Base-by-base conservation (phyloP, 2,888 invertebrate species). In the Machimus rusticus region DNA sequence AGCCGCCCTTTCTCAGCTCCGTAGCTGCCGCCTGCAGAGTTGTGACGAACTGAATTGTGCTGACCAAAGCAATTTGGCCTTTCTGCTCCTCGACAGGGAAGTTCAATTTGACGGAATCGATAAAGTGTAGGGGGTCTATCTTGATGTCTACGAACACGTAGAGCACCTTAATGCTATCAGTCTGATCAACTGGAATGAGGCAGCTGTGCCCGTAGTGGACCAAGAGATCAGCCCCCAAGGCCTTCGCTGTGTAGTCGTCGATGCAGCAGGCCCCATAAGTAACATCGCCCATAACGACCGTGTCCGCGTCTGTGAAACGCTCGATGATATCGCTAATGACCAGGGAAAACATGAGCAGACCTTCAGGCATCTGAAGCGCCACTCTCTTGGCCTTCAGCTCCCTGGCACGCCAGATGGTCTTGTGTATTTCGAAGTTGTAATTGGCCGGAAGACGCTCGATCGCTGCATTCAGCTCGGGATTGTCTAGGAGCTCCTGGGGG, bases 261-360 rank as follows among this genome's bases (percentile, higher is more conserved):
- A 99, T 96, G 92, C 99, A 99, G 92, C 99, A 99, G 0, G 99
- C 99, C 55, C 99, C 99, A 91, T 99, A 99, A 0, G 99, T 99
- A 19, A 99, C 99, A 93, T 99, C 99, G 8, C 98, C 99, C 98
- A 99, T 98, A 89, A 99, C 98, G 79, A 99, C 95, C 0, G 97
- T 96, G 90, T 99, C 98, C 2, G 97, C 98, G 51, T 95, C 95
- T 1, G 98, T 97, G 91, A 98, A 98, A 86, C 95, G 94, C 92
- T 98, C 96, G 90, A 99, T 96, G 89, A 99, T 98, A 92, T 99
- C 99, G 89, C 98, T 96, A 88, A 99, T 96, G 2, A 97, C 96
- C 88, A 98, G 97, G 0, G 99, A 96, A 93, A 97, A 99, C 93
- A 99, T 94, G 28, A 99, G 94, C 5, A 99, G 93, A 14, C 97